phyloP scores from a whole-genome alignment of 2,888 invertebrate species.

The Melieria omissa region DNA sequence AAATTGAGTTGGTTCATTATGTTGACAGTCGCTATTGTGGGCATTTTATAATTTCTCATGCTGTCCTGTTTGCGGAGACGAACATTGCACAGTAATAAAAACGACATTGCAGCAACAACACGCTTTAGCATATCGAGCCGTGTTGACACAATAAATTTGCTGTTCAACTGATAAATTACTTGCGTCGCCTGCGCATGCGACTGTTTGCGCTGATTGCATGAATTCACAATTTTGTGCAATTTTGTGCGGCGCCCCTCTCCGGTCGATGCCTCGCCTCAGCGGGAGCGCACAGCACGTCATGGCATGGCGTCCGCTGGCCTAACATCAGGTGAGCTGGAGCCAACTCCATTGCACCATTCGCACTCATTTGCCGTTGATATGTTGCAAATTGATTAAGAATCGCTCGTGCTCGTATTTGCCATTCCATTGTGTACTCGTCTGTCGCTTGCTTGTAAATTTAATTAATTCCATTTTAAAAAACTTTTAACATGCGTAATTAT shows the following conservation, averaged over 20 bases:
- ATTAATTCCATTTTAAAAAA: too few relatives aligned
- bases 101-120: not conserved
- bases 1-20: conserved; percentile 52
- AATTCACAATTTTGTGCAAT: conserved; percentile 1
- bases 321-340: too few relatives aligned
- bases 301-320: too few relatives aligned
- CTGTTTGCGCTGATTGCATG: conserved; percentile 15
- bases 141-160: conserved; percentile 31
- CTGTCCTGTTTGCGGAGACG: not conserved
- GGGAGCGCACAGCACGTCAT: too few relatives aligned
- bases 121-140: not conserved
- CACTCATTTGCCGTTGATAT: too few relatives aligned
- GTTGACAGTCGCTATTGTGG: conserved; percentile 40
- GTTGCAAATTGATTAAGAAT: too few relatives aligned
- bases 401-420: too few relatives aligned
- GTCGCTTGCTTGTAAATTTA: too few relatives aligned
- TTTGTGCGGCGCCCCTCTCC: not conserved
- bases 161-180: conserved; percentile 33
- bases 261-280: too few relatives aligned
- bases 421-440: too few relatives aligned
- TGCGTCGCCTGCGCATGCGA: not conserved
- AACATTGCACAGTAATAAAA: not conserved
- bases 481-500: too few relatives aligned
- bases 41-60: conserved; percentile 1
- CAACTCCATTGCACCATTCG: too few relatives aligned